Conservation (phyloP, 2,888 invertebrate genomes). For the Drosophila borealis region DNA sequence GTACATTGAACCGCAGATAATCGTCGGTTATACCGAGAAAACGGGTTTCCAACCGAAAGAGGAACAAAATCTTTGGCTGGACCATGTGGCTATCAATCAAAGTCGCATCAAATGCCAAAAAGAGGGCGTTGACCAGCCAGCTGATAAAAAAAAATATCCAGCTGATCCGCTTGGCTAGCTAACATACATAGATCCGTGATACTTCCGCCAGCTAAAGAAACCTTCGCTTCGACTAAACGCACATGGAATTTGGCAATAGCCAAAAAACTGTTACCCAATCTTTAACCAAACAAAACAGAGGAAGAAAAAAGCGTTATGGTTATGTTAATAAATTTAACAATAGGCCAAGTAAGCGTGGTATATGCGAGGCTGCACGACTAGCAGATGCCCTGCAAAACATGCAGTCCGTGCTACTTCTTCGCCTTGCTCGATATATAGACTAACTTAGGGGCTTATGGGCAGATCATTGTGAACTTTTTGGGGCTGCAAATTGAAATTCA, state of each 20-base stretch:
- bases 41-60: constrained; percentile 54
- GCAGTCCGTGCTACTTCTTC: no score
- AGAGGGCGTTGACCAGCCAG: constrained; percentile 41
- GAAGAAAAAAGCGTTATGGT: constrained; percentile 27
- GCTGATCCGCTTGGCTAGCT: constrained; percentile 17
- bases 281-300: constrained; percentile 20
- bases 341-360: constrained; percentile 5
- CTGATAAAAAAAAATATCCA: constrained; percentile 11
- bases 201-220: constrained; percentile 47
- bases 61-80: constrained; percentile 33
- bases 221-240: constrained; percentile 32
- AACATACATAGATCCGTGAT: constrained; percentile 5
- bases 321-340: constrained; percentile 57
- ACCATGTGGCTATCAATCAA: constrained; percentile 68
- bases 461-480: no score
- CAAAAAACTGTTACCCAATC: constrained; percentile 45
- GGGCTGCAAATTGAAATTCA: no score
- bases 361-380: neutral
- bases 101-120: constrained; percentile 53
- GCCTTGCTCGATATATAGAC: no score
- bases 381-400: neutral
- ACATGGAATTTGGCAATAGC: constrained; percentile 51
- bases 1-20: constrained; percentile 78
- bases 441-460: no score
- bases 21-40: constrained; percentile 60